These are phyloP conservation scores for Lethocerus indicus DNA, from an alignment of 1,140 invertebrate genomes.

Conservation along the genomic window DNA sequence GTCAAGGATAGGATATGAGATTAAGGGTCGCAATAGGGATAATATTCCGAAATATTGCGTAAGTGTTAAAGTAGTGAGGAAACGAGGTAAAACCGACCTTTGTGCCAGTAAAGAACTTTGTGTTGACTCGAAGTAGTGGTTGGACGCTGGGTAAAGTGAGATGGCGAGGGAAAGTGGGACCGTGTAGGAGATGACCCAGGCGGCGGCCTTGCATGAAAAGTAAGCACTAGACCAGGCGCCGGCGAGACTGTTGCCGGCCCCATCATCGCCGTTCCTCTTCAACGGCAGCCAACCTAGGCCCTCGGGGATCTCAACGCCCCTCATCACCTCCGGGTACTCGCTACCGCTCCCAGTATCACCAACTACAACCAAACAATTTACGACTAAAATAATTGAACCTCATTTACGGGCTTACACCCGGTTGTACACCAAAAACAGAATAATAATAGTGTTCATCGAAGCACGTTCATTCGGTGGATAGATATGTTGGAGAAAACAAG, in stretches of 20 bases:
- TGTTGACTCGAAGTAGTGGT: too few species aligned
- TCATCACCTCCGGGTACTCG: slow-evolving; percentile 4
- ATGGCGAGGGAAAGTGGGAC: slow-evolving; percentile 45
- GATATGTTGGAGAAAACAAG: too few species aligned
- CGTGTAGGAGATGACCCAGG: slow-evolving; percentile 64
- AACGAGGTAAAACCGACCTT: slow-evolving; percentile 29
- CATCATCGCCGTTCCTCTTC: slow-evolving; percentile 25
- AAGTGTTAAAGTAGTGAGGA: not conserved
- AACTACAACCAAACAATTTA: too few species aligned
- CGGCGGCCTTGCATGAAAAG: slow-evolving; percentile 47
- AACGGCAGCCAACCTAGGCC: slow-evolving; percentile 5
- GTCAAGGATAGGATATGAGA: not conserved
- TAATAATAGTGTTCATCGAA: too few species aligned
- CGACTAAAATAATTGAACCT: too few species aligned
- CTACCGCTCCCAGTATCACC: too few species aligned
- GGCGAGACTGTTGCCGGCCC: slow-evolving; percentile 30
- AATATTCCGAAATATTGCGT: not conserved
- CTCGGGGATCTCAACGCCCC: slow-evolving; percentile 7
- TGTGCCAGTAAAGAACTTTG: too few species aligned
- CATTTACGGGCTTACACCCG: too few species aligned
- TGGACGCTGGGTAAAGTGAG: too few species aligned
- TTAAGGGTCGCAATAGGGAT: not conserved
- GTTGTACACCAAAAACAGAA: too few species aligned
- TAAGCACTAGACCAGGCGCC: slow-evolving; percentile 70
- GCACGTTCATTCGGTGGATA: too few species aligned